A percentile compares a stretch with the other conserved stretches of the same genome.
These are phyloP conservation scores for Geophilus truncorum DNA, from an alignment of 2,888 invertebrate species.

Conservation along the genomic window DNA sequence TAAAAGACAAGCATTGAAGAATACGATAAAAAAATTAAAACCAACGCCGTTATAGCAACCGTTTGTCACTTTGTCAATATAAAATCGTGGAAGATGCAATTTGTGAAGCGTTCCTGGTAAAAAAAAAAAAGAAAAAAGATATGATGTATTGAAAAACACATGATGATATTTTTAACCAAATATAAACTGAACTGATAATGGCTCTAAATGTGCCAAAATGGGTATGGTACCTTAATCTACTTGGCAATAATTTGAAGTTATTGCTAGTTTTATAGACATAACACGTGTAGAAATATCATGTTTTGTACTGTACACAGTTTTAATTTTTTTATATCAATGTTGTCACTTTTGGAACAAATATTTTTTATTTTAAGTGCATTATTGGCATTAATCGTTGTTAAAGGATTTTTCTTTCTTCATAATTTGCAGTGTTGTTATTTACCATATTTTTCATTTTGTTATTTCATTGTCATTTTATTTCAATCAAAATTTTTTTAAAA, in stretches of 20 bases:
- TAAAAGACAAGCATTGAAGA: constrained; percentile 94
- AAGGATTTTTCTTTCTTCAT: neutral
- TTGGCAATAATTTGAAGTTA: neutral
- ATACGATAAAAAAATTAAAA: constrained; percentile 62
- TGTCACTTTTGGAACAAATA: constrained; percentile 1
- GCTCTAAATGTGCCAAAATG: neutral
- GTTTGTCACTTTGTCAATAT: neutral
- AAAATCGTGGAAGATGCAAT: neutral
- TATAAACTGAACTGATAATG: neutral
- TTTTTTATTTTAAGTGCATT: neutral
- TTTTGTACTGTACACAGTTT: constrained; percentile 1
- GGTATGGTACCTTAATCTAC: too few relatives aligned
- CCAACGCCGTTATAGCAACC: constrained; percentile 14
- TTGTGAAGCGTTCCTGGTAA: neutral
- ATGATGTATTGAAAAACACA: neutral
- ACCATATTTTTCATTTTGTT: too few relatives aligned
- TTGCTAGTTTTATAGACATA: neutral
- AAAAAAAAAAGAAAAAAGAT: too few relatives aligned
- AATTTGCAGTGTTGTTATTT: neutral
- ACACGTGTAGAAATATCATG: neutral
- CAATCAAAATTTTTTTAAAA: neutral
- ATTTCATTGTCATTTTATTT: neutral
- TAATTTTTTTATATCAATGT: constrained; percentile 3
- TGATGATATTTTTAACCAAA: neutral
- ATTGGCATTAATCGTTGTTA: neutral